Evolutionary conservation across 1,140 invertebrate genomes (phyloP), one percentile per base, ranked within the genome.

Genomic region (Trypoxylus dichotomus): DNA sequence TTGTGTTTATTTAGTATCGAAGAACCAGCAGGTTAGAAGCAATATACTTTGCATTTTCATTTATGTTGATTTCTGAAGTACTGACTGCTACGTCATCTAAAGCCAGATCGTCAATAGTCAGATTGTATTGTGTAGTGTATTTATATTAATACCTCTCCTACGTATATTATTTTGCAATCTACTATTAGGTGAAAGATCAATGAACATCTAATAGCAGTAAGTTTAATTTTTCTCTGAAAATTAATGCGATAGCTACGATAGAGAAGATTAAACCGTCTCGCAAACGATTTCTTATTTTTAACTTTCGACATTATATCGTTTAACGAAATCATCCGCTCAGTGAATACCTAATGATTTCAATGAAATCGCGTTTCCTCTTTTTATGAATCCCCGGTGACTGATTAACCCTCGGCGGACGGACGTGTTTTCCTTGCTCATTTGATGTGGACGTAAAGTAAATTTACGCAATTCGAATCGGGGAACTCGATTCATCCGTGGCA

Each of bases 331-430:
- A 68, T 68, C 60, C 60, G 60, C 60, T 25, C 60, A 68, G 60
- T 68, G 60, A 68, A 68, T 68, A 68, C 60, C 60, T 68, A 68
- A 68, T 68, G 60, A 68, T 68, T 68, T 68, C 60, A 68, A 68
- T 68, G 60, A 68, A 68, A 68, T 68, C 60, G 60, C 60, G 60
- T 68, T 68, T 68, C 60, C 60, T 68, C 27, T 68, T 68, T 68
- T 68, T 68, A 68, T 68, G 60, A 68, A 68, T 68, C 60, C 27
- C 60, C 60, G 60, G 60, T 68, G 60, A 68, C 60, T 68, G 60
- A 68, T 68, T 68, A 68, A 68, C 60, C 60, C 60, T 68, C 60
- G 19, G 24, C 13, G 19, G 60, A 24, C 60, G 60, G 21, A 68
- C 60, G 60, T 27, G 60, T 68, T 68, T 68, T 68, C 60, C 60